phyloP scores from a whole-genome alignment of 2,113 vertebrate genomes.

The Strix uralensis region DNA sequence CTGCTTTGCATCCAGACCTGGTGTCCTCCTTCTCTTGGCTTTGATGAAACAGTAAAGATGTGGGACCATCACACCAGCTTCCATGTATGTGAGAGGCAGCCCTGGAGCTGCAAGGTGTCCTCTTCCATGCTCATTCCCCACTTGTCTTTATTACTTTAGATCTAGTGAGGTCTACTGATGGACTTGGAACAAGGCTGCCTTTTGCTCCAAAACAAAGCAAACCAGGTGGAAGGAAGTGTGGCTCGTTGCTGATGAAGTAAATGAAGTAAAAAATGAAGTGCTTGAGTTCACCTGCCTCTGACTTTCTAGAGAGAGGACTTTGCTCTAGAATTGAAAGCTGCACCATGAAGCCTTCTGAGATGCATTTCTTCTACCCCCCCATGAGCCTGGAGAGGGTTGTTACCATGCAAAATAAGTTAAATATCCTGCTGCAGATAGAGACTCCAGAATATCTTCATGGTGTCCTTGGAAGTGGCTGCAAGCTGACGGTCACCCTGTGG shows the following conservation, averaged over 20 bases:
- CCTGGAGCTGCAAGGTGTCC: not conserved
- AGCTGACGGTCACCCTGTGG: not conserved
- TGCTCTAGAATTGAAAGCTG: not conserved
- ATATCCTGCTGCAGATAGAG: not conserved
- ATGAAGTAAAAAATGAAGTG: not conserved
- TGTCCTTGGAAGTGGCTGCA: not conserved
- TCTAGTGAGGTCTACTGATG: not conserved
- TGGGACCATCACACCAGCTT: not conserved
- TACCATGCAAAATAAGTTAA: not conserved
- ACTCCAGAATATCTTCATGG: not conserved
- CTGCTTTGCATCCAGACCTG: not conserved
- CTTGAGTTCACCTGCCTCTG: not conserved
- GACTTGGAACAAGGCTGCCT: not conserved
- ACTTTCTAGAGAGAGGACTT: not conserved
- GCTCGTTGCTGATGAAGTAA: not conserved
- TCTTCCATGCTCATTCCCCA: not conserved
- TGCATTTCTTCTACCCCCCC: not conserved
- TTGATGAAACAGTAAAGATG: not conserved
- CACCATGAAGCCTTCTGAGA: not conserved
- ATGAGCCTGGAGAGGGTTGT: not conserved
- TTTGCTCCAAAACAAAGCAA: not conserved
- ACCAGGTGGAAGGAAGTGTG: not conserved
- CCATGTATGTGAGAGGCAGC: not conserved
- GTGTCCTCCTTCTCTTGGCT: not conserved
- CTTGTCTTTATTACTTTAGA: no score